Evolutionary conservation across 1,140 invertebrate genomes (phyloP).

Genomic region (Hycleus cichorii): DNA sequence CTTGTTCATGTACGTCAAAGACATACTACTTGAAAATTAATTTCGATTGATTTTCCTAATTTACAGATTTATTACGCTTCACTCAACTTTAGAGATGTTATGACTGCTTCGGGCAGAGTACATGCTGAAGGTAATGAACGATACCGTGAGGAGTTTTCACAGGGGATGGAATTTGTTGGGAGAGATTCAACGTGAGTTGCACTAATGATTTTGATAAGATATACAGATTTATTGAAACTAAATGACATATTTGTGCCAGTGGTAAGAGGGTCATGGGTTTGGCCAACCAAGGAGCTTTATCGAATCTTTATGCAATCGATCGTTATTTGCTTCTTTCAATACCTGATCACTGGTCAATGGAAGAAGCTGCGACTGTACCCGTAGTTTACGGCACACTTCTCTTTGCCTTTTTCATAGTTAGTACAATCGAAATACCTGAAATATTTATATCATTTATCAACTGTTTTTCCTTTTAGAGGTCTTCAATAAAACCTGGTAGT

Average conservation of each 20-base stretch:
- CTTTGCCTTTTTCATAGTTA: no score
- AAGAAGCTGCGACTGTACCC: slow-evolving; percentile 84
- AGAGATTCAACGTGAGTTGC: slow-evolving; percentile 52
- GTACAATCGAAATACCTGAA: no score
- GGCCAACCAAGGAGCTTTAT: no score
- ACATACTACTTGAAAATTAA: no score
- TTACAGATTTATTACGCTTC: slow-evolving; percentile 47
- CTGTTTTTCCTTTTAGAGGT: no score
- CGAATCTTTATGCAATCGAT: no score
- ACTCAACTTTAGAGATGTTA: background rate
- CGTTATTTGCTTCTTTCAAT: slow-evolving; percentile 42
- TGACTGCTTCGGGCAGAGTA: slow-evolving; percentile 45
- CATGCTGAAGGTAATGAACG: slow-evolving; percentile 44
- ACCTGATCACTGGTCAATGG: slow-evolving; percentile 69
- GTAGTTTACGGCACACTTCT: slow-evolving; percentile 22
- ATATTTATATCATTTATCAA: no score
- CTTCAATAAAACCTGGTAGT: background rate
- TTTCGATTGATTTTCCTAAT: slow-evolving; percentile 49
- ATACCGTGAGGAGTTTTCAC: no score
- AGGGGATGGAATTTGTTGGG: slow-evolving; percentile 54
- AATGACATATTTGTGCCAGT: no score
- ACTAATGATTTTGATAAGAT: slow-evolving; percentile 22
- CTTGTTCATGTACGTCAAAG: slow-evolving; percentile 13
- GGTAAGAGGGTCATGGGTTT: no score
- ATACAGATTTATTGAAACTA: slow-evolving; percentile 18